phyloP scores from a whole-genome alignment of 2,113 vertebrate species.

The Megaceryle maxima region DNA sequence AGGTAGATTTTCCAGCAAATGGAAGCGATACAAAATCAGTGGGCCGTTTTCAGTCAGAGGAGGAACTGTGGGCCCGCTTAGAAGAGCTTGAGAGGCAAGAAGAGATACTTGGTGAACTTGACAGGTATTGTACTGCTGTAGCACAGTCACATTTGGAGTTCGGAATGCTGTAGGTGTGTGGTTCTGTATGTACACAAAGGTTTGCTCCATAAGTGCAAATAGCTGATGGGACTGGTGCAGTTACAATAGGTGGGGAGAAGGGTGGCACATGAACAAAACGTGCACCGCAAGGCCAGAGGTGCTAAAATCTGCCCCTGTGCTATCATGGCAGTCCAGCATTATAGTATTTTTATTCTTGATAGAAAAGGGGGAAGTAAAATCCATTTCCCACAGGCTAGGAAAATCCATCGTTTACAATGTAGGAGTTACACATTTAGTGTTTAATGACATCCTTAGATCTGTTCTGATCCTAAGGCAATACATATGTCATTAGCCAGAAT shows the following conservation, averaged over 20 bases:
- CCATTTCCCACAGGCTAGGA: background rate
- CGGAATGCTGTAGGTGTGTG: background rate
- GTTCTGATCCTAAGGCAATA: background rate
- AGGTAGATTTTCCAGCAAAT: conserved; percentile 70
- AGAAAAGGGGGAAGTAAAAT: background rate
- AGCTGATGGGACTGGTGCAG: background rate
- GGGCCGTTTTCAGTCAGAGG: conserved; percentile 76
- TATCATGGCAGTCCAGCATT: background rate
- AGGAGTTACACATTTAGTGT: background rate
- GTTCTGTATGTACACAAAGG: background rate
- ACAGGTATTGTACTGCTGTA: conserved; percentile 74
- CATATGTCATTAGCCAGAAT: background rate
- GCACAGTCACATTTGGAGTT: background rate
- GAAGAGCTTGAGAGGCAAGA: conserved; percentile 91
- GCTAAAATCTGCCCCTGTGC: background rate
- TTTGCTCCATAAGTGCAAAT: background rate
- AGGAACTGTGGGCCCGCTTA: conserved; percentile 89
- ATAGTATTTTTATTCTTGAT: background rate
- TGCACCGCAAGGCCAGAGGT: background rate
- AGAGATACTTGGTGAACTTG: conserved; percentile 82
- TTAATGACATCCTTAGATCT: background rate
- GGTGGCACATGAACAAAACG: background rate
- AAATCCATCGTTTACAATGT: background rate
- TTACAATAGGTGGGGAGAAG: background rate
- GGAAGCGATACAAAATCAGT: conserved; percentile 53